A percentile compares a stretch with the other conserved stretches of the same genome.
phyloP scores from a whole-genome alignment of 2,113 vertebrate species.

The Microcebus lehilahytsara region DNA sequence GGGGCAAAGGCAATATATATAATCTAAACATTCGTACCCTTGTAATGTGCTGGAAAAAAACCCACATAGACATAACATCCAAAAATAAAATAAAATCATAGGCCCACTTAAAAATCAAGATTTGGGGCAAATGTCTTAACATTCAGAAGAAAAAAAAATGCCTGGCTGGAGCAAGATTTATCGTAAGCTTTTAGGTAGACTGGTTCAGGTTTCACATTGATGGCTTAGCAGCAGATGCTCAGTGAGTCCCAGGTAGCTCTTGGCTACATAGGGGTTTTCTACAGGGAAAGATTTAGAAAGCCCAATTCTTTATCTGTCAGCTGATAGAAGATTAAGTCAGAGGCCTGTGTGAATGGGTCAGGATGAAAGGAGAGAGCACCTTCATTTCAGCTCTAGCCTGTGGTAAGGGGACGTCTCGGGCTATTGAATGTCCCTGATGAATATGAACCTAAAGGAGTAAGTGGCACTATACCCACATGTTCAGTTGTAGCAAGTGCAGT shows the following conservation, averaged over 20 bases:
- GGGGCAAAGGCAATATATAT: too few species aligned
- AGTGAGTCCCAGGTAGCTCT: constrained; percentile 58
- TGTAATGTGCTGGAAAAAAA: too few species aligned
- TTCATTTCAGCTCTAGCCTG: not conserved
- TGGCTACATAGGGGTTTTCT: constrained; percentile 69
- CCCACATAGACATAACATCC: too few species aligned
- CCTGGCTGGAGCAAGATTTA: constrained; percentile 65
- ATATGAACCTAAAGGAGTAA: constrained; percentile 74
- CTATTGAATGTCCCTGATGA: constrained; percentile 67
- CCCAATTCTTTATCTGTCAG: constrained; percentile 71
- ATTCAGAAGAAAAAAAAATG: not conserved
- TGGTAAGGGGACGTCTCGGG: constrained; percentile 49
- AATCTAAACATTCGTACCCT: too few species aligned
- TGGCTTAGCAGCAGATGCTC: constrained; percentile 61
- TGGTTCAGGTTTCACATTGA: constrained; percentile 40
- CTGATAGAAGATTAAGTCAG: constrained; percentile 59
- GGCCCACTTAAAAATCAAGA: not conserved
- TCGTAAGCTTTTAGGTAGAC: constrained; percentile 48
- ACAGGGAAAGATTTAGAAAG: constrained; percentile 64
- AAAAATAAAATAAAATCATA: not conserved
- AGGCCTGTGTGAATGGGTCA: constrained; percentile 54
- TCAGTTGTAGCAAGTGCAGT: not conserved
- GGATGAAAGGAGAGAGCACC: constrained; percentile 74
- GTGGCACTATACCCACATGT: not conserved
- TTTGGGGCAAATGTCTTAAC: not conserved